These are phyloP conservation scores for Grus americana DNA, from an alignment of 2,113 vertebrate genomes.

Conservation along the genomic window DNA sequence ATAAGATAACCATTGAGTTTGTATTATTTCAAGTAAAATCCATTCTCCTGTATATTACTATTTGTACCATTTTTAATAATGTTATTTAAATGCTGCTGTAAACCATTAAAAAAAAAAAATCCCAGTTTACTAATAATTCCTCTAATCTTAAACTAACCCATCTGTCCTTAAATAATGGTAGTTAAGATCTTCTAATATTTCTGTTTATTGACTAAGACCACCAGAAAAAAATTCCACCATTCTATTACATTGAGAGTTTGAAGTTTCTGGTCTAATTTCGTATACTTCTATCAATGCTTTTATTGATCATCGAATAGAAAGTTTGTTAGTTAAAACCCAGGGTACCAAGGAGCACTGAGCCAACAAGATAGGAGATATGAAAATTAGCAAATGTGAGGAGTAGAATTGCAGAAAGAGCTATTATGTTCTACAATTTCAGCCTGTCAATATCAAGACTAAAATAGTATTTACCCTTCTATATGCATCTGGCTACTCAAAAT, in stretches of 20 bases:
- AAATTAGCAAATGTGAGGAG: not conserved
- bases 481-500: not conserved
- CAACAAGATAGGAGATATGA: accelerated
- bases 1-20: not conserved
- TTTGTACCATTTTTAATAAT: not conserved
- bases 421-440: not conserved
- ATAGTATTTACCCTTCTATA: not conserved
- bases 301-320: not conserved
- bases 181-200: not conserved
- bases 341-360: not conserved
- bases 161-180: not conserved
- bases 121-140: not conserved
- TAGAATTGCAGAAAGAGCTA: not conserved
- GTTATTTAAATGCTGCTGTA: not conserved
- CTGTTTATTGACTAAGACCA: not conserved
- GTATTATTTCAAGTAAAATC: not conserved
- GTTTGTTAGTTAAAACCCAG: not conserved
- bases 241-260: not conserved
- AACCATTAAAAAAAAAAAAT: not conserved
- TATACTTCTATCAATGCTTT: not conserved
- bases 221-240: not conserved
- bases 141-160: not conserved
- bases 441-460: not conserved
- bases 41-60: not conserved
- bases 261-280: not conserved